phyloP scores from a whole-genome alignment of 2,888 invertebrate species.

The Eupithecia dodoneata region DNA sequence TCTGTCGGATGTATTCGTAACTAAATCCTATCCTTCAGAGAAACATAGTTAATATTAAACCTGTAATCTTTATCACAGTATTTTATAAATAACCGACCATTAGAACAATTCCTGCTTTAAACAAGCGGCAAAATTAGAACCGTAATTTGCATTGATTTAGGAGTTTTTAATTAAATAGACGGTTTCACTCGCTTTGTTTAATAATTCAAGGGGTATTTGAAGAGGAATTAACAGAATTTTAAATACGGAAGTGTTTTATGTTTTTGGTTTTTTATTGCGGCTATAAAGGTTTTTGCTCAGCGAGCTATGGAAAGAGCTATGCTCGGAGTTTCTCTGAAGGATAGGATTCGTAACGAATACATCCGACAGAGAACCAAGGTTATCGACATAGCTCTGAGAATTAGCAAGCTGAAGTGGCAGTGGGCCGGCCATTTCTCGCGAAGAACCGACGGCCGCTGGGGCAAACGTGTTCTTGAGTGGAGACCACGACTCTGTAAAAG shows the following conservation, averaged over 20 bases:
- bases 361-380: no score
- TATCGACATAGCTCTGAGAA: no score
- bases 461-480: no score
- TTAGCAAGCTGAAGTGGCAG: no score
- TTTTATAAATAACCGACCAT: conserved; percentile 12
- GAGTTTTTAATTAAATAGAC: conserved; percentile 54
- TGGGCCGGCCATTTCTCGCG: no score
- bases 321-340: no score
- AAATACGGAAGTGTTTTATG: conserved; percentile 6
- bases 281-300: background rate
- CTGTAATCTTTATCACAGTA: background rate
- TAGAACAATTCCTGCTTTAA: conserved; percentile 35
- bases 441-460: no score
- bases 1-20: no score
- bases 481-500: no score
- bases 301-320: no score
- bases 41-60: background rate
- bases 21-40: no score
- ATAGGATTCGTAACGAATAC: no score
- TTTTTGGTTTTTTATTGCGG: background rate
- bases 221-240: conserved; percentile 6
- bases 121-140: conserved; percentile 46
- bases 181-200: conserved; percentile 35
- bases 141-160: conserved; percentile 54
- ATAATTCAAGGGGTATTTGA: conserved; percentile 16